Evolutionary conservation across 2,888 invertebrate genomes (phyloP), one percentile per base, ranked within the genome.

Genomic region (Caenorhabditis macrosperma): DNA sequence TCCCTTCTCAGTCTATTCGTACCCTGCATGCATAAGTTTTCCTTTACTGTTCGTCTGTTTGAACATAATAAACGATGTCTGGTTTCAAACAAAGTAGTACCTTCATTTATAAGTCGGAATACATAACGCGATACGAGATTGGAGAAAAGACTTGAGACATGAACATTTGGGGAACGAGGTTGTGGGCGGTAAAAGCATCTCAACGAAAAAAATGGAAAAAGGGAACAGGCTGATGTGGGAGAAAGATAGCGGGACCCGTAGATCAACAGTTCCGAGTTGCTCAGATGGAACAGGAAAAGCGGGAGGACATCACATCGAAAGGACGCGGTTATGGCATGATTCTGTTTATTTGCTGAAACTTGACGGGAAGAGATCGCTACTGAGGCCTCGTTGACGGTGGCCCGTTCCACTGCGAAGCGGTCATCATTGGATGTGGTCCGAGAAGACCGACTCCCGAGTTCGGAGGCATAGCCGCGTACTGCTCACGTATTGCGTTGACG

Each of bases 51-150:
- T 60, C 28, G 15, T 20, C 10, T 55, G 41, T 10, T 28, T 41
- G 54, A 33, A 63, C 64, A 74, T 74, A 74, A 74, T 74, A 74
- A 74, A 74, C 57, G 17, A n/a, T n/a, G 20, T 38, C 54, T 22
- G 33, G 22, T 12, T 38, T 46, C 7, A 10, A 72, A 59, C 50
- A 74, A 41, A 38, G 17, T 17, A 15, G 22, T 41, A 24, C 35
- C 41, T 74, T 74, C 48, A 75, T 67, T 33, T 30, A 24, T 48
- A 28, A 28, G 15, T 22, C 30, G 22, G 17, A 33, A 41, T 28
- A 46, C 60, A 67, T 50, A 66, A 48, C 5, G 4, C 3, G 26
- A 17, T n/a, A 41, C 20, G n/a, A 10, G 30, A 22, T n/a, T 33
- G 12, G 30, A 15, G 35, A 41, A 59, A 4, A 61, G 20, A 61